Conservation (phyloP, 2,113 vertebrate species). For the Lepus europaeus region DNA sequence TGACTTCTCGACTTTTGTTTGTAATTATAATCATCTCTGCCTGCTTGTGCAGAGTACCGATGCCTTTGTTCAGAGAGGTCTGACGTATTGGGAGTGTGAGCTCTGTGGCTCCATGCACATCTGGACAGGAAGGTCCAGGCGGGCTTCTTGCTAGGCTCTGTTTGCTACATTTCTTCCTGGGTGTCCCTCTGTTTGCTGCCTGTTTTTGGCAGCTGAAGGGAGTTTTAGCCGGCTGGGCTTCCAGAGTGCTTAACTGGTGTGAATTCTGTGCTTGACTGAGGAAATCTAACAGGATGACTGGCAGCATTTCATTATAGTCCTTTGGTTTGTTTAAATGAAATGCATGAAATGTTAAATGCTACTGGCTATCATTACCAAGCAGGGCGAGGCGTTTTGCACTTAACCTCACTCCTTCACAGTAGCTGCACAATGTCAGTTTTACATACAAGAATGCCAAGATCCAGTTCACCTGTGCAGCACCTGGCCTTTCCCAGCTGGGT, state of each 20-base stretch:
- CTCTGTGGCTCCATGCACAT: rapidly evolving
- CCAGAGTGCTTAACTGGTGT: neutral
- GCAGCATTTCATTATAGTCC: neutral
- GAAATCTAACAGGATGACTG: neutral
- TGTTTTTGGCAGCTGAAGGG: neutral
- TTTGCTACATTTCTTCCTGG: too few relatives aligned
- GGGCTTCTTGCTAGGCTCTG: neutral
- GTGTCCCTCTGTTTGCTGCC: rapidly evolving
- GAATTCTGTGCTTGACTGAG: neutral
- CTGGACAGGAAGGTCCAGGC: neutral
- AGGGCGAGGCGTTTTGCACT: neutral
- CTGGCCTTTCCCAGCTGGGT: neutral
- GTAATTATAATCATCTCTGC: neutral
- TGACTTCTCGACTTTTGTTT: neutral
- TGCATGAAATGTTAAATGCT: neutral
- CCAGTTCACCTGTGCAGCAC: neutral
- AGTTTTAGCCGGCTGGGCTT: neutral
- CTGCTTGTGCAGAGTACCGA: neutral
- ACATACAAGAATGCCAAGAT: neutral
- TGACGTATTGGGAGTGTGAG: neutral
- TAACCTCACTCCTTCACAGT: neutral
- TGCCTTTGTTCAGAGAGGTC: neutral
- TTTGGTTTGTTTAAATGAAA: neutral
- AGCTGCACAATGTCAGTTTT: neutral
- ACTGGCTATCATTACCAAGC: neutral